Percentiles rank a stretch among this genome's conserved stretches.
phyloP scores from a whole-genome alignment of 2,888 invertebrate genomes.

The Ametastegia equiseti region DNA sequence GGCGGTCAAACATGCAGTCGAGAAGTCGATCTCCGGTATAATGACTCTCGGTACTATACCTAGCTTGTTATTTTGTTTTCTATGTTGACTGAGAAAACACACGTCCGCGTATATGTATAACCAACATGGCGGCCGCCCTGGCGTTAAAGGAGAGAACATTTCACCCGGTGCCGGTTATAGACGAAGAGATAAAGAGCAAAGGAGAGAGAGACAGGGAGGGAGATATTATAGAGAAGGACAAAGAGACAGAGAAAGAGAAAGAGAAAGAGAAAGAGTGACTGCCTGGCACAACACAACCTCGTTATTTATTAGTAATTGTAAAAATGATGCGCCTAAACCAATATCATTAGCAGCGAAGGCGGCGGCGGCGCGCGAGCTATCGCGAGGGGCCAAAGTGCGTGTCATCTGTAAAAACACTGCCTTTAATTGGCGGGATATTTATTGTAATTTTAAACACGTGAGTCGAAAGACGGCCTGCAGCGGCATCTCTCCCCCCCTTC shows the following conservation, averaged over 20 bases:
- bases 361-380: slow-evolving; percentile 48
- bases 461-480: slow-evolving; percentile 49
- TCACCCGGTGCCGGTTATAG: slow-evolving; percentile 49
- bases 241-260: slow-evolving; percentile 41
- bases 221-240: slow-evolving; percentile 47
- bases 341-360: slow-evolving; percentile 67
- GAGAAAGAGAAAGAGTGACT: slow-evolving; percentile 42
- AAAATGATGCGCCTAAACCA: slow-evolving; percentile 66
- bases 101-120: slow-evolving; percentile 10
- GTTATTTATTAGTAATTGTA: slow-evolving; percentile 71
- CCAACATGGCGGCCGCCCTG: slow-evolving; percentile 40
- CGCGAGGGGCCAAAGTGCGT: slow-evolving; percentile 51
- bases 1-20: neutral
- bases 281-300: slow-evolving; percentile 51
- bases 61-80: slow-evolving; percentile 39
- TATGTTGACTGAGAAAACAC: slow-evolving; percentile 38
- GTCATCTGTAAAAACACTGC: slow-evolving; percentile 74
- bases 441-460: slow-evolving; percentile 72
- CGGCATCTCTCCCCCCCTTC: slow-evolving; percentile 49
- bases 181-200: slow-evolving; percentile 35
- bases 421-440: slow-evolving; percentile 68
- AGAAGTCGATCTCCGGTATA: neutral
- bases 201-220: slow-evolving; percentile 6
- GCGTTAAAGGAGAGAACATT: slow-evolving; percentile 29
- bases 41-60: slow-evolving; percentile 11